These are phyloP conservation scores for Pseudochirops corinnae DNA, from an alignment of 2,797 vertebrate species.

Conservation along the genomic window DNA sequence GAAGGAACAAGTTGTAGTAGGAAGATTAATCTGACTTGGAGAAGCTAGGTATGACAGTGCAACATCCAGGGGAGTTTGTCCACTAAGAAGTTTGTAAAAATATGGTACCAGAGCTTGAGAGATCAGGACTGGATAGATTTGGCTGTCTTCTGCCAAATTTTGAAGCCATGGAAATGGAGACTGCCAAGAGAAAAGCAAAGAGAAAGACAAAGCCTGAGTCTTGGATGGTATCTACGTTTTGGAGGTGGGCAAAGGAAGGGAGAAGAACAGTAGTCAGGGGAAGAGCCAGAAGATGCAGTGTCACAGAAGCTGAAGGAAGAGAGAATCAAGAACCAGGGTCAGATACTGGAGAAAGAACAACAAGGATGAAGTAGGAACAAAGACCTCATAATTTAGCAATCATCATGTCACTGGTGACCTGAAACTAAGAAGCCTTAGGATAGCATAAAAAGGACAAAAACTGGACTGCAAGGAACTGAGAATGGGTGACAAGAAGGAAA, in stretches of 20 bases:
- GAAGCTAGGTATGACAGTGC: neutral
- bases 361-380: neutral
- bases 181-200: neutral
- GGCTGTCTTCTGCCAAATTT: neutral
- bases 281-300: neutral
- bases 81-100: neutral
- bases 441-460: neutral
- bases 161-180: neutral
- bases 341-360: neutral
- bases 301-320: neutral
- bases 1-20: neutral
- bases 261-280: neutral
- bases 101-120: neutral
- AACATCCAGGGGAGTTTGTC: neutral
- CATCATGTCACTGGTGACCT: neutral
- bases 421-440: neutral
- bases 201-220: neutral
- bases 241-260: neutral
- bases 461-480: neutral
- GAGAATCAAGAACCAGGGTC: neutral
- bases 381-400: neutral
- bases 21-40: neutral
- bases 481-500: neutral
- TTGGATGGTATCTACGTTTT: neutral
- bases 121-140: neutral